These are phyloP conservation scores for Nemurella pictetii DNA, from an alignment of 2,888 invertebrate species.

Conservation along the genomic window DNA sequence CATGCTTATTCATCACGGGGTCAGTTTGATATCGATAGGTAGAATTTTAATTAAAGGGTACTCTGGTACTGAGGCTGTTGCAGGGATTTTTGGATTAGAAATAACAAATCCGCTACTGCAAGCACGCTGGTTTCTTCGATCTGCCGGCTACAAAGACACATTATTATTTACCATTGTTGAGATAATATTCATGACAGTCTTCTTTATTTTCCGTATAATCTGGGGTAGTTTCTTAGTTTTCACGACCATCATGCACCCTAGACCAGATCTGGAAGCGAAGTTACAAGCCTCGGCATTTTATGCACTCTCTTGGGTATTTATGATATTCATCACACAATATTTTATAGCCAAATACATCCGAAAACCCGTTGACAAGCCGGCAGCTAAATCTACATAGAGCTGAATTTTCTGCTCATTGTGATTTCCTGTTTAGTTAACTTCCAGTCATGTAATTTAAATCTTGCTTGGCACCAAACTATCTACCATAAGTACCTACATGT, in stretches of 20 bases:
- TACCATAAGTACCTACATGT: too few species aligned
- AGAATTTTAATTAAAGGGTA: constrained; percentile 56
- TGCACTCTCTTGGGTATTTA: constrained; percentile 54
- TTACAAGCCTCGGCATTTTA: constrained; percentile 50
- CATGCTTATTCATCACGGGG: constrained; percentile 61
- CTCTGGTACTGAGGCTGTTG: constrained; percentile 45
- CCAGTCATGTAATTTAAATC: too few species aligned
- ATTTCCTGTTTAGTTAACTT: too few species aligned
- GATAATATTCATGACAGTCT: constrained; percentile 55
- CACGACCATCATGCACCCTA: constrained; percentile 52
- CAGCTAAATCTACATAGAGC: too few species aligned
- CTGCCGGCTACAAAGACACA: constrained; percentile 56
- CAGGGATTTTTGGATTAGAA: constrained; percentile 60
- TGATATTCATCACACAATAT: constrained; percentile 55
- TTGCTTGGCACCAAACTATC: too few species aligned
- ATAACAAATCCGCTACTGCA: constrained; percentile 66
- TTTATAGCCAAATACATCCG: constrained; percentile 53
- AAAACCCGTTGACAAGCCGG: too few species aligned
- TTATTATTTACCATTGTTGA: constrained; percentile 56
- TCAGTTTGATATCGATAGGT: constrained; percentile 57
- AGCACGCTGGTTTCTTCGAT: constrained; percentile 63
- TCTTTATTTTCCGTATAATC: constrained; percentile 57
- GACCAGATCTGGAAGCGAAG: constrained; percentile 50
- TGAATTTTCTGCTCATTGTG: too few species aligned
- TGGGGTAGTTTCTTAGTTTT: constrained; percentile 58